These are phyloP conservation scores for Regulus satrapa DNA, from an alignment of 2,113 vertebrate genomes.

Conservation along the genomic window DNA sequence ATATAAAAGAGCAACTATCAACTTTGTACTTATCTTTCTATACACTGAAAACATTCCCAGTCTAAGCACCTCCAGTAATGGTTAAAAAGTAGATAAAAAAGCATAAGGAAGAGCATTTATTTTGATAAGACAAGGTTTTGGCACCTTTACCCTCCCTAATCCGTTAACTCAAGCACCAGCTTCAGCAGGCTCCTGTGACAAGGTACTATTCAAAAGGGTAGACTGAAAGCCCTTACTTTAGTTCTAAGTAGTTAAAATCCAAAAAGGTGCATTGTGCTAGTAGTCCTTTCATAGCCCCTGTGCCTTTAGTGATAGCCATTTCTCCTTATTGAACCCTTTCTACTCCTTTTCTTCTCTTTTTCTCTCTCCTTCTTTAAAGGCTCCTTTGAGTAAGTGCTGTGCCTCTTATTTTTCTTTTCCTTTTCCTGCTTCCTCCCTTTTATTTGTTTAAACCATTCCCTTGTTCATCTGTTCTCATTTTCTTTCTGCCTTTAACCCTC, in stretches of 20 bases:
- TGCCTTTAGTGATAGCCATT: slow-evolving; percentile 29
- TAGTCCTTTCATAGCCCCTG: slow-evolving; percentile 13
- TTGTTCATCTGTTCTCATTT: background rate
- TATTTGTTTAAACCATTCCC: slow-evolving; percentile 26
- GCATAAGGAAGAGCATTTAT: background rate
- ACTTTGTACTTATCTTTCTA: background rate
- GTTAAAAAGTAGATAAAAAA: background rate
- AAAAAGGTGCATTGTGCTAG: slow-evolving; percentile 23
- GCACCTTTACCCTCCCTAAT: background rate
- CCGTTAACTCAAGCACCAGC: background rate
- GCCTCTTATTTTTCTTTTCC: slow-evolving; percentile 36
- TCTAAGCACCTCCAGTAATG: background rate
- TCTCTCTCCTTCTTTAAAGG: slow-evolving; percentile 9
- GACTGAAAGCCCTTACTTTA: slow-evolving; percentile 11
- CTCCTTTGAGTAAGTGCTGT: background rate
- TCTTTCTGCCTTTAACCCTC: background rate
- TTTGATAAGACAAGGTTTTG: background rate
- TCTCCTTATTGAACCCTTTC: slow-evolving; percentile 25
- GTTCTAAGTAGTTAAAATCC: slow-evolving; percentile 17
- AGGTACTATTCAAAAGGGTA: background rate
- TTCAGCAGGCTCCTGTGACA: background rate
- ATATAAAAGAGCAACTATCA: background rate
- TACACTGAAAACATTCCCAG: background rate
- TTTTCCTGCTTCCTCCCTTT: slow-evolving; percentile 23
- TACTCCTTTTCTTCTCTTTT: slow-evolving; percentile 37